Evolutionary conservation across 2,888 invertebrate species (phyloP).

Genomic region (Cerastis rubricosa): DNA sequence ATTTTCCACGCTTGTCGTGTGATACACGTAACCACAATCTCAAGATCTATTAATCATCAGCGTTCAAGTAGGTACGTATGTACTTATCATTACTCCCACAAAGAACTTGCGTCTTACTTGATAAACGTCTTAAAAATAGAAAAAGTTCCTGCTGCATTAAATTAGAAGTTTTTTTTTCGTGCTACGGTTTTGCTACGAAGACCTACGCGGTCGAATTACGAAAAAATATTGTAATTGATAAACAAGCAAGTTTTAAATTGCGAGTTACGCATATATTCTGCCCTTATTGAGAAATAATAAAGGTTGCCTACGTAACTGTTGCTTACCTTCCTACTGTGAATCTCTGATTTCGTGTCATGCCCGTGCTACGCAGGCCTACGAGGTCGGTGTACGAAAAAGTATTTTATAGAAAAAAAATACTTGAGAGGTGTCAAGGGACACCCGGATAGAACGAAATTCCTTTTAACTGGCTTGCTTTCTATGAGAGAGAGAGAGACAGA

Average conservation of each 20-base stretch:
- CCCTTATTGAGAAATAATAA: background rate
- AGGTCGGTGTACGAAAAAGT: background rate
- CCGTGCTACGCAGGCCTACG: background rate
- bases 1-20: background rate
- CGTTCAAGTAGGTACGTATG: background rate
- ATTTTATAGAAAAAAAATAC: background rate
- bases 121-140: background rate
- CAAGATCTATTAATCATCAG: background rate
- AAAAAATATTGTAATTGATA: background rate
- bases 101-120: no score
- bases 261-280: background rate
- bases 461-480: no score
- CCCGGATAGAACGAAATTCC: no score
- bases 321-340: background rate
- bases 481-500: no score
- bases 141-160: background rate
- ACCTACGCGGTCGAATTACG: background rate
- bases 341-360: background rate
- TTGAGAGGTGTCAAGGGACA: no score
- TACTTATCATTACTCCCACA: background rate
- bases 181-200: constrained; percentile 23
- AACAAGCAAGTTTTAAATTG: background rate
- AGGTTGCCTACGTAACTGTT: background rate
- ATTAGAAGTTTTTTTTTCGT: background rate
- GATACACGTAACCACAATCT: background rate